phyloP scores from a whole-genome alignment of 1,140 invertebrate genomes.

The Holotrichia oblita region DNA sequence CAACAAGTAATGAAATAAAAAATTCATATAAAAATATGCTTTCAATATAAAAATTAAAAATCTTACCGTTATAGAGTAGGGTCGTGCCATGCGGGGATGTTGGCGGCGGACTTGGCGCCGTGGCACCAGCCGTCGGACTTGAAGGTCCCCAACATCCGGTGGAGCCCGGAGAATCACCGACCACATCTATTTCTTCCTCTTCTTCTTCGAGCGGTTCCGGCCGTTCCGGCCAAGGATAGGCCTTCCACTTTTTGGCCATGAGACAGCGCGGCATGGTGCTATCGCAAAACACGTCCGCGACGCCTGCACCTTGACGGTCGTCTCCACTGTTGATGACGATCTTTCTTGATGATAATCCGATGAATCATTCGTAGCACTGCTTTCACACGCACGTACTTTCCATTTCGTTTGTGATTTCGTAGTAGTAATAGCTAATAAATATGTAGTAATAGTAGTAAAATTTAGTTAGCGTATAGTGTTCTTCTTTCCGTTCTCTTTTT shows the following conservation, averaged over 20 bases:
- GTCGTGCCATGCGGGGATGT: conserved; percentile 68
- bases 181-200: conserved; percentile 85
- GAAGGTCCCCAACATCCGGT: conserved; percentile 74
- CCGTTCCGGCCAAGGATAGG: conserved; percentile 79
- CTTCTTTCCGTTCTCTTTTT: neutral
- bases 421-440: conserved; percentile 18
- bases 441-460: neutral
- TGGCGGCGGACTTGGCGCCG: conserved; percentile 77
- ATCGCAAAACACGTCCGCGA: conserved; percentile 40
- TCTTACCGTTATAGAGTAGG: conserved; percentile 73
- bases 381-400: conserved; percentile 41
- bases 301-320: conserved; percentile 39
- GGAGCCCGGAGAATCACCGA: conserved; percentile 70
- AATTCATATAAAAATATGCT: too few species aligned
- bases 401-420: conserved; percentile 29
- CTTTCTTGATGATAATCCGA: conserved; percentile 13
- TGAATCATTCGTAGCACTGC: conserved; percentile 43
- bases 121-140: conserved; percentile 76
- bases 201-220: conserved; percentile 62
- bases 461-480: neutral
- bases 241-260: conserved; percentile 93
- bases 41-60: neutral
- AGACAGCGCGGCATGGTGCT: conserved; percentile 83
- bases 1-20: too few species aligned
- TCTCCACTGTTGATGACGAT: conserved; percentile 1